Base-by-base conservation (phyloP, 2,888 invertebrate genomes). In the Xestoiulus laeticollis region DNA sequence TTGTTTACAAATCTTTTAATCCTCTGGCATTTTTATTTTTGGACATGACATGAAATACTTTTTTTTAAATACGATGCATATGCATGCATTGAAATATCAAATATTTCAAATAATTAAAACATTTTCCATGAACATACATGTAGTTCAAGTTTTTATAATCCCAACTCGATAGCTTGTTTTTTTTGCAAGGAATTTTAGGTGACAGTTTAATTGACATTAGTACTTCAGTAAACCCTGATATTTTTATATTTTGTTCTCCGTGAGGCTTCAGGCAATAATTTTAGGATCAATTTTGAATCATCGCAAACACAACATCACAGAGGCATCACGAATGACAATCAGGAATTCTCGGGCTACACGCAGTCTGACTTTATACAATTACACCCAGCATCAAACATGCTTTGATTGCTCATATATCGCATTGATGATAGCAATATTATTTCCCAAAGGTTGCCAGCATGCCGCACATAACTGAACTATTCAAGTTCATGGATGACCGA, bases 401-500 rank as follows among this genome's bases (percentile, higher is more conserved):
- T 78, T 78, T 78, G 78, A 78, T 78, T 78, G 78, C 78, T 78
- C 78, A 78, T 78, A 78, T 78, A 78, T 78, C 78, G 26, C 78
- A 78, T 78, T 78, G 78, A 30, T 78, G 78, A 78, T 30, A 78
- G 78, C 78, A 78, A 78, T 78, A 78, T 78, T 78, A 78, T 78
- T 78, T 78, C 78, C 78, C 78, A 78, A 78, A 78, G 78, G 78
- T 78, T 78, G 78, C 78, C 30, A 14, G 26, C 78, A 78, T 78
- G 78, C 78, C 78, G 30, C 26, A 30, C 78, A 78, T 30, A 26
- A 78, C 30, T 59, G 59, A n/a, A 22, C 30, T 30, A 78, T 1
- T 14, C 1, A 78, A 78, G 78, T 78, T 12, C 22, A 30, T 12
- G 30, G 12, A 14, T n/a, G 19, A n/a, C 78, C 8, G 30, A 6